Conservation (phyloP, 2,888 invertebrate species). For the Rotaria macrura region DNA sequence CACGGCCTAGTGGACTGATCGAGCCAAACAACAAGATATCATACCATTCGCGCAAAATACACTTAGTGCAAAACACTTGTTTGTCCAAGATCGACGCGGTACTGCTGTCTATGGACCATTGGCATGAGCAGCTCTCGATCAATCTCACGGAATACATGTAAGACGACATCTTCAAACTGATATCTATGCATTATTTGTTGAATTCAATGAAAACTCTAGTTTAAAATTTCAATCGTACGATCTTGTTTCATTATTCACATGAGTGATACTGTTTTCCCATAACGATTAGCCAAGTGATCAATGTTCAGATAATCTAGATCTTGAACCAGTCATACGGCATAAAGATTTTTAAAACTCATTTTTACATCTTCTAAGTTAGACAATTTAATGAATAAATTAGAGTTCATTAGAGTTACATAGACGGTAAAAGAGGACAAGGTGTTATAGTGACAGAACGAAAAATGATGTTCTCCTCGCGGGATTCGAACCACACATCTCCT, state of each 20-base stretch:
- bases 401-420: too few species aligned
- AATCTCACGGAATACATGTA: not conserved
- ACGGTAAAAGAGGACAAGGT: too few species aligned
- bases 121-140: not conserved
- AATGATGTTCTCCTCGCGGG: too few species aligned
- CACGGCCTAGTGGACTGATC: not conserved
- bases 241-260: not conserved
- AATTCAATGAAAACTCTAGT: not conserved
- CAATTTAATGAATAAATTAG: too few species aligned
- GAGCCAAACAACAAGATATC: not conserved
- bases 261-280: not conserved
- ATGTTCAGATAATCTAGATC: too few species aligned
- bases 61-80: not conserved
- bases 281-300: too few species aligned
- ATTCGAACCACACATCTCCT: too few species aligned
- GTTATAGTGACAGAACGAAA: too few species aligned
- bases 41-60: not conserved
- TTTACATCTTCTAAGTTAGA: too few species aligned
- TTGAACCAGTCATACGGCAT: too few species aligned
- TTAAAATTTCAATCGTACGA: not conserved
- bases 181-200: not conserved
- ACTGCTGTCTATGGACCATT: not conserved
- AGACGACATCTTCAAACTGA: not conserved
- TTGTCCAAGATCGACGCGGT: not conserved
- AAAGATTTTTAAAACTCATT: too few species aligned